Evolutionary conservation across 2,113 vertebrate species (phyloP), one percentile per base, ranked within the genome.

Genomic region (Columbina picui): DNA sequence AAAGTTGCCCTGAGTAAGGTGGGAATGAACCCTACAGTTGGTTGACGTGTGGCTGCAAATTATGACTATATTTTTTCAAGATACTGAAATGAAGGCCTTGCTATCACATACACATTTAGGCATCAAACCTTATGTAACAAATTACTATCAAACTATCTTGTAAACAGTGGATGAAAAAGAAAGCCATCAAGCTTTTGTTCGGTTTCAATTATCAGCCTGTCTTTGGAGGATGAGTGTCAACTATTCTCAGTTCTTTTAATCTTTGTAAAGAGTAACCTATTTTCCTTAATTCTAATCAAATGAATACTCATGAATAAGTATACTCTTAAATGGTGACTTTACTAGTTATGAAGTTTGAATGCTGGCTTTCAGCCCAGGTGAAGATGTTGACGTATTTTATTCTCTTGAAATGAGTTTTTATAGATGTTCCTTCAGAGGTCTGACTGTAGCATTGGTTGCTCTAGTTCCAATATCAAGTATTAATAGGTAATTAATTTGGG

Each of bases 201-300:
- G 0, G 2, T 67, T 93, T 78, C 64, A 70, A 0, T 81, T 87
- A 26, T n/a, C 45, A 67, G 7, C 19, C 20, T 3, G 1, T 71
- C 71, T 80, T 83, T 45, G 55, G 22, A 76, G 69, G 75, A 76
- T 68, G 17, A 26, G 7, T 56, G n/a, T 79, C 69, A 69, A 10
- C 20, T 69, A 3, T 69, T 77, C 25, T 53, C 14, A 0, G 0
- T 77, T 81, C 25, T 60, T 73, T 73, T 53, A 53, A 34, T n/a
- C 53, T 68, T 47, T 79, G 23, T 82, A 25, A 43, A 56, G 21
- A 55, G 14, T 43, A 75, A 45, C 6, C 73, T 43, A 6, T 21
- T 85, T 87, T 27, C 30, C 20, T 55, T 65, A 55, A 38, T 32
- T 85, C 47, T 61, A 61, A 27, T 32, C 34, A 80, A 65, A 84